Base-by-base conservation (phyloP, 2,797 vertebrate species). In the Craterocephalus amniculus region DNA sequence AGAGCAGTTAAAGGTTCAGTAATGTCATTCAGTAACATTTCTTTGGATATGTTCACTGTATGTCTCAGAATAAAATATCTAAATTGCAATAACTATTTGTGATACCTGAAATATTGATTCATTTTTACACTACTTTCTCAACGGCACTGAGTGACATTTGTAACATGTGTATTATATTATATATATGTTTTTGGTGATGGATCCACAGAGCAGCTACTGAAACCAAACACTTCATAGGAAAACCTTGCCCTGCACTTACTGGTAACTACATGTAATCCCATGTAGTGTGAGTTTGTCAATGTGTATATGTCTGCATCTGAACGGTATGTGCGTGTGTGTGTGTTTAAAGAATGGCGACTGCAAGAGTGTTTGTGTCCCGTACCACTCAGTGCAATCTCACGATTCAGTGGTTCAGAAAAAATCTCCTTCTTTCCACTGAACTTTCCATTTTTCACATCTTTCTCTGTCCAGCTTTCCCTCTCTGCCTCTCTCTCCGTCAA, bases 381-480 rank as follows among this genome's bases (percentile, higher is more conserved):
- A 83, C 85, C 78, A 85, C 83, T 83, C 86, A 84, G 86, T 89
- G 88, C 89, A 95, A 95, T 94, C 93, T 94, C 92, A 94, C 86
- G 90, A 93, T 77, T 92, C 93, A 93, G 83, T 94, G 93, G 84
- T 86, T 94, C 87, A 91, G 88, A 93, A 89, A 92, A 92, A 93
- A 94, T 93, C 92, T 93, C 87, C 78, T 73, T 80, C 81, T 91
- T 91, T 90, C 87, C 88, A 92, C 92, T 92, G 91, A 93, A 92
- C 83, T 86, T 72, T 66, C 49, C 6, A 63, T 85, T 88, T 87
- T 83, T 83, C 68, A 74, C 70, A 62, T 65, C 63, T 68, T 58
- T 70, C 65, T 73, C 31, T 43, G 70, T 52, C 64, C 27, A 63
- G 20, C 14, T 12, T 31, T 55, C 62, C 31, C 69, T 65, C 29